A percentile compares a stretch with the other conserved stretches of the same genome.
These are phyloP conservation scores for Pollachius pollachius DNA, from an alignment of 2,113 vertebrate species.

Conservation along the genomic window DNA sequence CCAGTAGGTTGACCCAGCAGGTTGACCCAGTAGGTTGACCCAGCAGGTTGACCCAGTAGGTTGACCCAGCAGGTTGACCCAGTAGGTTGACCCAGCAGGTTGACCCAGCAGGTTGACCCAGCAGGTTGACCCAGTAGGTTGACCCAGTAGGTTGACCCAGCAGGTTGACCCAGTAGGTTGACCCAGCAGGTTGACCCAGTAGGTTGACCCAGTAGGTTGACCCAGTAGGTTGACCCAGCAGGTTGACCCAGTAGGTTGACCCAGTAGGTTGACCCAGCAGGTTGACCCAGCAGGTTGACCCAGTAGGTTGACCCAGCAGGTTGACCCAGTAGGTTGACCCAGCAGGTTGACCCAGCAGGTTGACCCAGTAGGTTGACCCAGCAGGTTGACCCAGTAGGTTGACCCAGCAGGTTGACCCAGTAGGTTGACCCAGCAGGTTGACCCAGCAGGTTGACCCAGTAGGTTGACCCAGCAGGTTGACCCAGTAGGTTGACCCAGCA, in stretches of 20 bases:
- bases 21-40: no score
- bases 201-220: constrained; percentile 22
- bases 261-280: no score
- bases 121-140: constrained; percentile 58
- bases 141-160: constrained; percentile 25
- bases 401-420: constrained; percentile 12
- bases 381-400: constrained; percentile 58
- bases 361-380: no score
- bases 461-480: constrained; percentile 23
- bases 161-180: constrained; percentile 7
- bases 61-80: no score
- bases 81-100: no score
- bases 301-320: no score
- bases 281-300: constrained; percentile 19
- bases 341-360: no score
- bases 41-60: constrained; percentile 60
- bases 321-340: constrained; percentile 50
- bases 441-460: constrained; percentile 41
- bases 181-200: constrained; percentile 62
- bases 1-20: constrained; percentile 35
- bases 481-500: no score
- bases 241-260: constrained; percentile 54
- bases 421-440: no score
- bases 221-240: no score
- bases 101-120: no score